A percentile compares a stretch with the other conserved stretches of the same genome.
phyloP scores from a whole-genome alignment of 2,797 vertebrate genomes.

The Chloroceryle inda region DNA sequence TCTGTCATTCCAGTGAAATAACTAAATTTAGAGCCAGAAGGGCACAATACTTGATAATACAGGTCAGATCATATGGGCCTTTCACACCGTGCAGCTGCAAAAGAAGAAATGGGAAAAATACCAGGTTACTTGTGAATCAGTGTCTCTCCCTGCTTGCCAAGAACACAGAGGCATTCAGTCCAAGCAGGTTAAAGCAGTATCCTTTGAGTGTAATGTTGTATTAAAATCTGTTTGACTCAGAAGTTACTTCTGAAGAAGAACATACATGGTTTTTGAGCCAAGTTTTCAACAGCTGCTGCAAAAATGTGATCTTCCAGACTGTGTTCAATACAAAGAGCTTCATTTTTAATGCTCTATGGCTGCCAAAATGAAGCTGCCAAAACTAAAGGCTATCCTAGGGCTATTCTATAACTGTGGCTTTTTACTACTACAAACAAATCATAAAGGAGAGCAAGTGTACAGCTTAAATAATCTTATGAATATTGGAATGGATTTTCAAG shows the following conservation, averaged over 20 bases:
- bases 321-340: not conserved
- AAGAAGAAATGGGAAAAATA: not conserved
- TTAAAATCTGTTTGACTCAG: constrained; percentile 1
- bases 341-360: not conserved
- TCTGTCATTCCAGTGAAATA: not conserved
- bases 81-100: not conserved
- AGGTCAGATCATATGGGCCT: not conserved
- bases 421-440: not conserved
- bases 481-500: not conserved
- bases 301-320: not conserved
- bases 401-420: not conserved
- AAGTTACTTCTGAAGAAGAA: constrained; percentile 8
- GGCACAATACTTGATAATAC: not conserved
- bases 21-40: not conserved
- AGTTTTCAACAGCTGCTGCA: constrained; percentile 12
- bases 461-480: not conserved
- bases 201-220: not conserved
- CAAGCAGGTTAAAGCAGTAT: not conserved
- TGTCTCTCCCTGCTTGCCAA: not conserved
- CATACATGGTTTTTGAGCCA: not conserved
- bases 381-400: constrained; percentile 5
- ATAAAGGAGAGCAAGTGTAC: not conserved
- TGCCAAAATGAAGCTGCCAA: constrained; percentile 30
- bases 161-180: not conserved
- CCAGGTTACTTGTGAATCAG: not conserved